These are phyloP conservation scores for Penelope pileata DNA, from an alignment of 2,113 vertebrate genomes.

Conservation along the genomic window DNA sequence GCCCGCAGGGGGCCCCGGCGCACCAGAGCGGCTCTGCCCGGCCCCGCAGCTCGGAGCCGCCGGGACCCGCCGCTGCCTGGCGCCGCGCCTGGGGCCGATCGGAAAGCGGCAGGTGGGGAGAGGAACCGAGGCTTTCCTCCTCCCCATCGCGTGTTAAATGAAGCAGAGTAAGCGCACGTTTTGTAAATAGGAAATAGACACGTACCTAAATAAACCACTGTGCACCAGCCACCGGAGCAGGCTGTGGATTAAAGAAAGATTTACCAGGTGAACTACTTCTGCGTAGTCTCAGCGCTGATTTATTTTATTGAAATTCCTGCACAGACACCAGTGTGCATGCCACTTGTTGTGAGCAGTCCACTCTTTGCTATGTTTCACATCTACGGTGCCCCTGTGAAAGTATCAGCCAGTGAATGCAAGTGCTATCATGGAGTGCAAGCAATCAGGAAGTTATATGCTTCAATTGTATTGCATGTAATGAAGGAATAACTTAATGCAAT, in stretches of 20 bases:
- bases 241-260: not conserved
- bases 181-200: not conserved
- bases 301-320: not conserved
- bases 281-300: not conserved
- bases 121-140: not conserved
- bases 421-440: not conserved
- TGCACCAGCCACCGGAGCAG: too few relatives aligned
- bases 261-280: not conserved
- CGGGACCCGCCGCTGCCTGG: not conserved
- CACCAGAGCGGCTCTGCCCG: not conserved
- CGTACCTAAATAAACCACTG: not conserved
- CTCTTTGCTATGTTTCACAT: not conserved
- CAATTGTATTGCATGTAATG: rapidly evolving
- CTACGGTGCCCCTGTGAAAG: not conserved
- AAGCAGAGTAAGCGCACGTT: rapidly evolving
- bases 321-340: rapidly evolving
- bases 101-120: not conserved
- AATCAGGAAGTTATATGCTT: not conserved
- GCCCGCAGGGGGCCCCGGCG: constrained; percentile 24
- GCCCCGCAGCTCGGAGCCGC: not conserved
- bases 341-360: not conserved
- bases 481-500: not conserved
- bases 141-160: rapidly evolving
- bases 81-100: rapidly evolving
- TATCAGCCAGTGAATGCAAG: not conserved